Evolutionary conservation across 2,888 invertebrate species (phyloP).

Genomic region (Noctua comes): DNA sequence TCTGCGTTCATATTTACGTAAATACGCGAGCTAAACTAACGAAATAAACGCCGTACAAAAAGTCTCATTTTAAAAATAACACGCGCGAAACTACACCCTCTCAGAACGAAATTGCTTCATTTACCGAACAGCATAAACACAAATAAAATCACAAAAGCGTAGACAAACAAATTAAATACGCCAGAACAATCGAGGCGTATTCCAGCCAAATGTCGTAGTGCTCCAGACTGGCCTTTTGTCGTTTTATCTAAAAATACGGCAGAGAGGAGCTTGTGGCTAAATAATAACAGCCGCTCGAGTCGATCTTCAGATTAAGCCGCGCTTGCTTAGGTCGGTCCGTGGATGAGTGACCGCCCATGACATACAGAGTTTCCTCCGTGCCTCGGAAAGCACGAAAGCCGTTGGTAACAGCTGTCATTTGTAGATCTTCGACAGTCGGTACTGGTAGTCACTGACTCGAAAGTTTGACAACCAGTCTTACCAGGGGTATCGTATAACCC

Average conservation of each 20-base stretch:
- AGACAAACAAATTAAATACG: conserved; percentile 47
- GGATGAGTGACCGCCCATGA: not conserved
- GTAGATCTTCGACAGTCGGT: too few species aligned
- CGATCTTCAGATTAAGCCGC: not conserved
- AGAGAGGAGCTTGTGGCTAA: too few species aligned
- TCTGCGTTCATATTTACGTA: not conserved
- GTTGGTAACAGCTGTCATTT: too few species aligned
- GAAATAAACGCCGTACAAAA: conserved; percentile 1
- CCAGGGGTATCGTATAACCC: too few species aligned
- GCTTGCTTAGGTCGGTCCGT: not conserved
- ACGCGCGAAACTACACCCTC: not conserved
- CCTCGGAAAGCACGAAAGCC: too few species aligned
- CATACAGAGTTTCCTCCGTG: too few species aligned
- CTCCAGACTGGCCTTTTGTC: conserved; percentile 40
- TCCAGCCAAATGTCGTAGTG: conserved; percentile 37
- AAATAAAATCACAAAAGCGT: conserved; percentile 34
- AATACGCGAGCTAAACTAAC: conserved; percentile 18
- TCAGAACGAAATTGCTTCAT: conserved; percentile 46
- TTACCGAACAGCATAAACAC: conserved; percentile 34
- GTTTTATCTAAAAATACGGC: conserved; percentile 55
- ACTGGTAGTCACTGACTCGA: too few species aligned
- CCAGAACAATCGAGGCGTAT: conserved; percentile 23
- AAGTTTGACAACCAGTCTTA: too few species aligned
- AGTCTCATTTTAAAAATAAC: conserved; percentile 16
- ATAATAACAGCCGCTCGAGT: not conserved